Conservation (phyloP, 1,140 invertebrate genomes). For the Drosophila bifasciata region DNA sequence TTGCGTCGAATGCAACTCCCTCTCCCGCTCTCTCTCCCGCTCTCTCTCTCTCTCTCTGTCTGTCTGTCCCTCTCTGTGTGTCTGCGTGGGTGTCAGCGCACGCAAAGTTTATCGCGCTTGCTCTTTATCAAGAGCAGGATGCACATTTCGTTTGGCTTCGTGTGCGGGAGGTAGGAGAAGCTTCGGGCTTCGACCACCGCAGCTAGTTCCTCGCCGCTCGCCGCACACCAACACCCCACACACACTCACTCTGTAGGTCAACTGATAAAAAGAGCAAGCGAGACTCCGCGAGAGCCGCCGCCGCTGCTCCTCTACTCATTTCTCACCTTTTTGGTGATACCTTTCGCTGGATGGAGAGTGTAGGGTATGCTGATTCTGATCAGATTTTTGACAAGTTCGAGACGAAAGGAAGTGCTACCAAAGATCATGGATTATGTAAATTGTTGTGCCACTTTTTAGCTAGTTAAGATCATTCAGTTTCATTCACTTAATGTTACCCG, state of each 20-base stretch:
- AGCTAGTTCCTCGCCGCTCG: neutral
- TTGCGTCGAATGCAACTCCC: conserved; percentile 45
- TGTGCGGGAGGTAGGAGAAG: too few relatives aligned
- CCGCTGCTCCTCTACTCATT: conserved; percentile 31
- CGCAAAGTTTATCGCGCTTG: conserved; percentile 45
- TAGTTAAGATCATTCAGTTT: too few relatives aligned
- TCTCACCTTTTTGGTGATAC: conserved; percentile 19
- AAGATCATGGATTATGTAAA: too few relatives aligned
- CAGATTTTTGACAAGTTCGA: too few relatives aligned
- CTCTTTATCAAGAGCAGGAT: conserved; percentile 59
- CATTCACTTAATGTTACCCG: too few relatives aligned
- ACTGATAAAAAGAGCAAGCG: conserved; percentile 62
- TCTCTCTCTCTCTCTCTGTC: conserved; percentile 1
- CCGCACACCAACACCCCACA: too few relatives aligned
- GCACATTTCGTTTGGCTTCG: conserved; percentile 30
- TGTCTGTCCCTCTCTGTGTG: neutral
- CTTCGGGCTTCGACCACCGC: neutral
- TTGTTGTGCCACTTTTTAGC: too few relatives aligned
- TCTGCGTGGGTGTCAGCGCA: conserved; percentile 34
- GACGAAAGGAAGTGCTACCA: too few relatives aligned
- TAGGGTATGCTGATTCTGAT: too few relatives aligned
- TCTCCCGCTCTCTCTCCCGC: conserved; percentile 4
- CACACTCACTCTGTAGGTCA: conserved; percentile 61
- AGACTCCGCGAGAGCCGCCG: conserved; percentile 12
- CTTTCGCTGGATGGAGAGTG: too few relatives aligned